These are phyloP conservation scores for Ganaspis sp. DNA, from an alignment of 1,140 invertebrate species.

Conservation along the genomic window DNA sequence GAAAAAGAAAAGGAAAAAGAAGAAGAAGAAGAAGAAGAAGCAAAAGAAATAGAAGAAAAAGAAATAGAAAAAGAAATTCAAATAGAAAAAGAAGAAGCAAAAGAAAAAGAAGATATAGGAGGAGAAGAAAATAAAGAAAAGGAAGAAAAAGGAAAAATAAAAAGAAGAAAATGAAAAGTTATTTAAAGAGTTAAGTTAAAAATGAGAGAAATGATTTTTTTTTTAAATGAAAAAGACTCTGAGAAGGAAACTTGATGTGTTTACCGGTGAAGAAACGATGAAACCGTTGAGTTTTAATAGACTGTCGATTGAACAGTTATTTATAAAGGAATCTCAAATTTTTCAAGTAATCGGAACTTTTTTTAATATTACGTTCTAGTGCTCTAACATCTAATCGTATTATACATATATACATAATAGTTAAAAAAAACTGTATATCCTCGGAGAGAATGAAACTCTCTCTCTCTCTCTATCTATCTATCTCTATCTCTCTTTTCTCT, in stretches of 20 bases:
- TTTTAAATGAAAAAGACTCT: slow-evolving; percentile 54
- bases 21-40: too few relatives aligned
- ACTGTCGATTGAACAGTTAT: slow-evolving; percentile 60
- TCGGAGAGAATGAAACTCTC: neutral
- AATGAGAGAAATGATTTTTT: slow-evolving; percentile 57
- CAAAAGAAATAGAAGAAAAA: too few relatives aligned
- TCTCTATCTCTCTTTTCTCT: slow-evolving; percentile 34
- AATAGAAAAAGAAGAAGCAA: too few relatives aligned
- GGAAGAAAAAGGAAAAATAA: too few relatives aligned
- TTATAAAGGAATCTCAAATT: slow-evolving; percentile 58
- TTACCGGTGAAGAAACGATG: slow-evolving; percentile 30
- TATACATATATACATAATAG: slow-evolving; percentile 39
- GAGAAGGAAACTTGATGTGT: slow-evolving; percentile 27
- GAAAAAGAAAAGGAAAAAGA: too few relatives aligned
- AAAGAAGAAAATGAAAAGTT: slow-evolving; percentile 48
- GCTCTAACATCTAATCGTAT: slow-evolving; percentile 62
- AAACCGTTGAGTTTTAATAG: slow-evolving; percentile 30
- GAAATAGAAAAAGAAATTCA: too few relatives aligned
- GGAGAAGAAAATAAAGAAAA: slow-evolving; percentile 44
- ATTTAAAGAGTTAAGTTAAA: slow-evolving; percentile 54
- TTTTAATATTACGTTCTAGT: slow-evolving; percentile 64
- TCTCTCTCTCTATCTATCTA: neutral
- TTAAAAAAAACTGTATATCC: slow-evolving; percentile 17
- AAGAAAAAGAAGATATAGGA: too few relatives aligned
- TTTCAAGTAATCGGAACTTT: slow-evolving; percentile 58